Evolutionary conservation across 2,888 invertebrate genomes (phyloP).

Genomic region (Zelleria hepariella): DNA sequence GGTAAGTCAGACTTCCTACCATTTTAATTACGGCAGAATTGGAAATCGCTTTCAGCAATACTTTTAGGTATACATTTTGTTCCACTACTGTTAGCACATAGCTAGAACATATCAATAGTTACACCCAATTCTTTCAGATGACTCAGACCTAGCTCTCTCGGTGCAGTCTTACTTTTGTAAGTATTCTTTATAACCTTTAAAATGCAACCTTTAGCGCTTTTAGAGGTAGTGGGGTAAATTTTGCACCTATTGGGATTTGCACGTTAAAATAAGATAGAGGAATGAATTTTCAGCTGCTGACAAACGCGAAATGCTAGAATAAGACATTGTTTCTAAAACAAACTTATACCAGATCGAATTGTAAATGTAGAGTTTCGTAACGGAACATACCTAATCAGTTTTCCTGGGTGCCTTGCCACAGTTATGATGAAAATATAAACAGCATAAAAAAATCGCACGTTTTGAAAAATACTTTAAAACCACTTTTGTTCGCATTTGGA

Average conservation of each 20-base stretch:
- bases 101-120: slow-evolving; percentile 23
- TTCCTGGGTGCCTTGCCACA: no score
- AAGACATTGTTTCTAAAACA: no score
- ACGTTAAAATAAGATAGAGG: background rate
- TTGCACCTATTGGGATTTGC: background rate
- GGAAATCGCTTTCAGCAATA: background rate
- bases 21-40: no score
- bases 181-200: slow-evolving; percentile 27
- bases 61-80: background rate
- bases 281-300: background rate
- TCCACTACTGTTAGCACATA: background rate
- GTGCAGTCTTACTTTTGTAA: slow-evolving; percentile 53
- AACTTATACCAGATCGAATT: no score
- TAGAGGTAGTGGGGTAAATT: background rate
- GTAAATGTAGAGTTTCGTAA: no score
- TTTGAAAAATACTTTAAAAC: no score
- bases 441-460: no score
- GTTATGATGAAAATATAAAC: no score
- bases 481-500: no score
- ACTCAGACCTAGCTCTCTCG: slow-evolving; percentile 49
- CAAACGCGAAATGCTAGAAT: background rate
- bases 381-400: no score
- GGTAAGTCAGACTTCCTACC: no score
- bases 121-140: slow-evolving; percentile 61
- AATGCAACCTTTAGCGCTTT: slow-evolving; percentile 1